These are phyloP conservation scores for Cochlearius cochlearius DNA, from an alignment of 2,113 vertebrate genomes.

Conservation along the genomic window DNA sequence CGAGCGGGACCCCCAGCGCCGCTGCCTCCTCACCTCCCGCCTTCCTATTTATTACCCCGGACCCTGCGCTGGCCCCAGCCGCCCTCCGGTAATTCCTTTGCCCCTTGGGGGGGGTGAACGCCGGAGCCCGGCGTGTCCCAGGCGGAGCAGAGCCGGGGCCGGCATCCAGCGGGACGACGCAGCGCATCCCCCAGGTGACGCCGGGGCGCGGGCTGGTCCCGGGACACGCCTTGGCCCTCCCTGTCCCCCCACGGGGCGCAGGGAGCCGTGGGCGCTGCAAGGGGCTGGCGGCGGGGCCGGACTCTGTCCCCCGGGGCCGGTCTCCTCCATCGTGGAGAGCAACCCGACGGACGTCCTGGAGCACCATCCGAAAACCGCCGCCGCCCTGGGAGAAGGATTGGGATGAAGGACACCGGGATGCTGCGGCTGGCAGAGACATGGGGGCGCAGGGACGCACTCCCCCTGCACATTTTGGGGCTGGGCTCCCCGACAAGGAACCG, in stretches of 20 bases:
- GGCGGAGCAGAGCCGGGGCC: background rate
- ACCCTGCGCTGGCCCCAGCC: background rate
- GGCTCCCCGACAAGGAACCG: background rate
- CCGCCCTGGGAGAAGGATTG: background rate
- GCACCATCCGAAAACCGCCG: fast-evolving
- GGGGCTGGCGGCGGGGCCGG: fast-evolving
- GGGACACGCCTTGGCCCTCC: fast-evolving
- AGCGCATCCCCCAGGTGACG: background rate
- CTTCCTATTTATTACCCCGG: constrained; percentile 37
- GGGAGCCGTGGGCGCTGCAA: background rate
- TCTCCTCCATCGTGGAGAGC: background rate
- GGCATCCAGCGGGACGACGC: background rate
- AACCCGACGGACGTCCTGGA: fast-evolving
- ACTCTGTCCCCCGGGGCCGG: fast-evolving
- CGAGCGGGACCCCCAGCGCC: background rate
- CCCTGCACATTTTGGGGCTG: background rate
- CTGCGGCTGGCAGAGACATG: fast-evolving
- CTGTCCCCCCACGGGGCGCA: fast-evolving
- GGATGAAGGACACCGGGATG: background rate
- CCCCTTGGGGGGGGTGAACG: background rate
- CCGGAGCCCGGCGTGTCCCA: fast-evolving
- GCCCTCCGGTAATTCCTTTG: background rate
- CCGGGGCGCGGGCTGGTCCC: background rate
- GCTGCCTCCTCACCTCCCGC: background rate
- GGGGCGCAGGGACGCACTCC: fast-evolving